Evolutionary conservation across 2,113 vertebrate genomes (phyloP).

Genomic region (Vireo altiloquus): DNA sequence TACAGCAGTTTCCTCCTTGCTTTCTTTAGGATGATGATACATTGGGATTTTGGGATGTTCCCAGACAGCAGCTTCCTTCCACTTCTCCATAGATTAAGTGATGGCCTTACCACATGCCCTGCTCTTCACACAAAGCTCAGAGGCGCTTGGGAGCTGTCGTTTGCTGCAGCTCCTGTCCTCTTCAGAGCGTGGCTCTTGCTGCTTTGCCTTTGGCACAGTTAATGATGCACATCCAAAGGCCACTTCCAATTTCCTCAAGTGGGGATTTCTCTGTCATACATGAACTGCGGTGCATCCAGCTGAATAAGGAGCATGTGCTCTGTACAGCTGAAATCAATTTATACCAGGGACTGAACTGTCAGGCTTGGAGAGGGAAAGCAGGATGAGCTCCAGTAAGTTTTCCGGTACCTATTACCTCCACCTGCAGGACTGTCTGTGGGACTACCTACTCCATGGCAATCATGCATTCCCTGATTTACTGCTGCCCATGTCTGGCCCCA

Average conservation of each 20-base stretch:
- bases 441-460: neutral
- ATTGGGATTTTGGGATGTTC: neutral
- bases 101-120: neutral
- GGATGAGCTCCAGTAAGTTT: neutral
- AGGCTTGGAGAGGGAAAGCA: neutral
- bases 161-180: neutral
- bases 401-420: accelerated
- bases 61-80: neutral
- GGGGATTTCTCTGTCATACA: neutral
- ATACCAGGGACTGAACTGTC: neutral
- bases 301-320: neutral
- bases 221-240: neutral
- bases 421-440: neutral
- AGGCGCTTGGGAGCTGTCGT: accelerated
- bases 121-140: neutral
- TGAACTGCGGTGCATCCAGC: neutral
- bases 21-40: neutral
- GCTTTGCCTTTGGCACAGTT: neutral
- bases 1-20: neutral
- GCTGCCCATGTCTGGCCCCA: neutral
- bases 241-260: neutral
- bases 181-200: neutral
- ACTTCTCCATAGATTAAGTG: neutral
- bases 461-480: neutral
- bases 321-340: neutral